Base-by-base conservation (phyloP, 1,140 invertebrate species). In the Pinna nobilis region DNA sequence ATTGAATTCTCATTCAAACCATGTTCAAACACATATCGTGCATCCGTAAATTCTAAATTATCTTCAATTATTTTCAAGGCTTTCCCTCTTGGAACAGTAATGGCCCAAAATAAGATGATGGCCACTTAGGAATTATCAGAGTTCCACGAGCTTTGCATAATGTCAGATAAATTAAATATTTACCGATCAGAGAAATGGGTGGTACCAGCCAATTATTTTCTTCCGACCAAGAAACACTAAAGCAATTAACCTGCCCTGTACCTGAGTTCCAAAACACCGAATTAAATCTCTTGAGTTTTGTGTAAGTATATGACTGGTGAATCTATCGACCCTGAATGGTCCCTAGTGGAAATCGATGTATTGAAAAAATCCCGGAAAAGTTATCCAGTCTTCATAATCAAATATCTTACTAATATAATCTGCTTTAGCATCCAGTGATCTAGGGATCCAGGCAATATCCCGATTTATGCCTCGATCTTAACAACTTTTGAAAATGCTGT, bases 121-220 rank as follows among this genome's bases (percentile, higher is more conserved):
- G 28, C 70, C 63, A 66, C 13, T 47, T 57, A 13, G 53, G 63
- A 25, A 73, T 47, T 18, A 66, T 28, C 18, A 73, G 33, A 35
- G 63, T 60, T 11, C 70, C 70, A 0, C 25, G 7, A 30, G 51
- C 70, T 64, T 51, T 60, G 32, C 64, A 74, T 18, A 41, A 2
- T 30, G 23, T 6, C 20, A 53, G 37, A 51, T 68, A 59, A 7
- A 47, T 68, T 20, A 74, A 6, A n/a, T 35, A 57, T 47, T 67
- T 55, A 35, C 49, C n/a, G 57, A 65, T 15, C n/a, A 49, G 28
- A 11, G 7, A 9, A 59, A 55, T n/a, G 15, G 70, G 53, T n/a
- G 70, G 53, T 18, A 73, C 63, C n/a, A 73, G 18, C 70, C 63
- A 73, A 23, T 59, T 49, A 35, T 66, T 60, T 47, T 73, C 63